Conservation (phyloP, 2,797 vertebrate species). For the Sternotherus odoratus region DNA sequence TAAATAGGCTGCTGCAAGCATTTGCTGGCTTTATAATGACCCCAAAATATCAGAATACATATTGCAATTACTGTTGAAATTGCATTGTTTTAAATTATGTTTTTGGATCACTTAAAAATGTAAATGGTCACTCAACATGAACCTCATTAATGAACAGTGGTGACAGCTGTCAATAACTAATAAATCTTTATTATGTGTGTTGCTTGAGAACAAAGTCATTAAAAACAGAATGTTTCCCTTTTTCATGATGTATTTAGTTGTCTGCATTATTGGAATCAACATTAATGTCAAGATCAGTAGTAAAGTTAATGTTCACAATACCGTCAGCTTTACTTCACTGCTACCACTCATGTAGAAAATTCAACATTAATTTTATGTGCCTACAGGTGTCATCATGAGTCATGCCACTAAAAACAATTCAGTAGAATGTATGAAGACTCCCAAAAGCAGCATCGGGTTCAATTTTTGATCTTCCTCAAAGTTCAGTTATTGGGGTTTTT, state of each 20-base stretch:
- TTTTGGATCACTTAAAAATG: neutral
- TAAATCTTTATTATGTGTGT: constrained; percentile 3
- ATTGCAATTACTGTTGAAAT: neutral
- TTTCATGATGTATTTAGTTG: neutral
- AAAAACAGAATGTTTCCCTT: neutral
- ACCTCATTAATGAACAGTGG: neutral
- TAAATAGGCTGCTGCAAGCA: constrained; percentile 20
- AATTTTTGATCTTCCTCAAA: too few species aligned
- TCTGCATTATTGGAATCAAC: constrained; percentile 24
- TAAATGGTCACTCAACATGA: neutral
- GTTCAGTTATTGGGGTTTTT: neutral
- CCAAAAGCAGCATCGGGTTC: neutral
- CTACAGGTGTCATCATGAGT: constrained; percentile 2
- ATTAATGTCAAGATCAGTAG: constrained; percentile 7
- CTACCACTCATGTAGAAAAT: constrained; percentile 35
- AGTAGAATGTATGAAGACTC: neutral
- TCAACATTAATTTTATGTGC: constrained; percentile 32
- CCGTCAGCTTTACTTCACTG: constrained; percentile 38
- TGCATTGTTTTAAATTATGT: neutral
- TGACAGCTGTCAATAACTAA: constrained; percentile 39
- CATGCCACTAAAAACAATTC: neutral
- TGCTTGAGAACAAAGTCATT: constrained; percentile 16
- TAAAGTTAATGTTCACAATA: constrained; percentile 18
- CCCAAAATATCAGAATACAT: constrained; percentile 11
- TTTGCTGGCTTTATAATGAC: constrained; percentile 44